Conservation (phyloP, 2,113 vertebrate species). For the Cricetomys ansorgei region DNA sequence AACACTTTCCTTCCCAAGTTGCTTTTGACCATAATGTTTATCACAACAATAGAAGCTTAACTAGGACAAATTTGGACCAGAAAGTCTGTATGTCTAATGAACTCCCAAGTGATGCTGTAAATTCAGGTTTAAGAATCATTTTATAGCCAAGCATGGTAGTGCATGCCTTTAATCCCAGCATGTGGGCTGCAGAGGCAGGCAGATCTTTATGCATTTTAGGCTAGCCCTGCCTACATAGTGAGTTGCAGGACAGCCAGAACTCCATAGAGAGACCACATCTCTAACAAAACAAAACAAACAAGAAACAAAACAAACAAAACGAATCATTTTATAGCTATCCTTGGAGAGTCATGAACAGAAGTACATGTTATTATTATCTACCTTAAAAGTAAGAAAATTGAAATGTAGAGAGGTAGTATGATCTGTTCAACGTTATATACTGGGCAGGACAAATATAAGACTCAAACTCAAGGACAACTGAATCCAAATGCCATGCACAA, state of each 20-base stretch:
- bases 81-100: neutral
- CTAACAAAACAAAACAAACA: neutral
- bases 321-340: neutral
- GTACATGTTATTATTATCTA: neutral
- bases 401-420: neutral
- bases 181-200: neutral
- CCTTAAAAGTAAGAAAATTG: neutral
- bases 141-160: no score
- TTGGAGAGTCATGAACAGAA: neutral
- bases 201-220: neutral
- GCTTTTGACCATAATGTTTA: neutral
- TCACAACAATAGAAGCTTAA: neutral
- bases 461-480: neutral
- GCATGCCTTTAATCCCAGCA: no score
- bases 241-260: neutral
- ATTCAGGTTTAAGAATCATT: neutral
- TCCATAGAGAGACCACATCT: neutral
- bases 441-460: neutral
- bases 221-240: neutral
- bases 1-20: neutral
- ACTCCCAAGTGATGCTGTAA: neutral
- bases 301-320: neutral
- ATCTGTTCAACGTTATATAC: neutral
- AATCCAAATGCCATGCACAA: neutral
- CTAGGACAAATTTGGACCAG: neutral